These are phyloP conservation scores for Melitaea cinxia DNA, from an alignment of 1,140 invertebrate species.

Conservation along the genomic window DNA sequence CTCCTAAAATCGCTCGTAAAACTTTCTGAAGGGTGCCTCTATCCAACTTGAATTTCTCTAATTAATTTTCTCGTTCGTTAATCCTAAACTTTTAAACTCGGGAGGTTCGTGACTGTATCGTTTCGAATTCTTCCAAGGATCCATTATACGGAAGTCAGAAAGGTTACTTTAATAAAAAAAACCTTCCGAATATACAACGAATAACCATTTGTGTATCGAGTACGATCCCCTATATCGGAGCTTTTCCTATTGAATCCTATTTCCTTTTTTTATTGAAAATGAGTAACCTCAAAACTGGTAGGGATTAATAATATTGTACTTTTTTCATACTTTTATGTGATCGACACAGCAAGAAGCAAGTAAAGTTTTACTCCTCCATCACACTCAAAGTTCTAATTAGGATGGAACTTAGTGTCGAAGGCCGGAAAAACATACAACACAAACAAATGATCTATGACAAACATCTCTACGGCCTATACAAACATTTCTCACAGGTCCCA, in stretches of 20 bases:
- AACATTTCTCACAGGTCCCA: too few relatives aligned
- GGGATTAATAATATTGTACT: too few relatives aligned
- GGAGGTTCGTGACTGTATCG: conserved; percentile 8
- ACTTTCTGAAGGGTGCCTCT: conserved; percentile 40
- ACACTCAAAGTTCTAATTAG: too few relatives aligned
- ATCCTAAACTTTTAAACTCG: conserved; percentile 47
- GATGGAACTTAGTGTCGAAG: too few relatives aligned
- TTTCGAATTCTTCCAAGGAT: background rate
- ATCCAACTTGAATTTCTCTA: conserved; percentile 48
- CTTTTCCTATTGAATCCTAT: background rate
- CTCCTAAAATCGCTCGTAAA: conserved; percentile 36
- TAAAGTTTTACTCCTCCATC: too few relatives aligned
- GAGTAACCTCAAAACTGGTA: too few relatives aligned
- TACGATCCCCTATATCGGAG: background rate
- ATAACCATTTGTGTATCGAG: background rate
- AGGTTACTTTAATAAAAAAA: conserved; percentile 10
- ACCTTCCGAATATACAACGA: background rate
- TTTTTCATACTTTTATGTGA: too few relatives aligned
- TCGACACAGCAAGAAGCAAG: too few relatives aligned
- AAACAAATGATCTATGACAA: too few relatives aligned
- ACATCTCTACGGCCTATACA: too few relatives aligned
- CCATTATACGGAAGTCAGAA: conserved; percentile 5
- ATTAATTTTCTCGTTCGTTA: conserved; percentile 64
- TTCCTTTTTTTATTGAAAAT: too few relatives aligned
- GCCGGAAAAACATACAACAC: too few relatives aligned